Percentiles rank a stretch among this genome's conserved stretches.
Conservation (phyloP, 1,140 invertebrate species). For the Lysiphlebus fabarum region DNA sequence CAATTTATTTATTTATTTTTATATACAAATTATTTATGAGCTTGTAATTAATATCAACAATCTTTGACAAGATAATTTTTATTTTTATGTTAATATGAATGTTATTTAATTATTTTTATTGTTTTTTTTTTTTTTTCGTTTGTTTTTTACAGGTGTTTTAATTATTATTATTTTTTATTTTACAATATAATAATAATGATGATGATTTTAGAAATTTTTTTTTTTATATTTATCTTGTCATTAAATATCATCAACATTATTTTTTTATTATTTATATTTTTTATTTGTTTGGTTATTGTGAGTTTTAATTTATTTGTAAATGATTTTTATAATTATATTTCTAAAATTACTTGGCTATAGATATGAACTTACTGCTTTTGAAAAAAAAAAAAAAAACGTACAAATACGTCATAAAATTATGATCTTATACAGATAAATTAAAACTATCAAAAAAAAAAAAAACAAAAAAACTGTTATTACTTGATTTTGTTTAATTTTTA, state of each 20-base stretch:
- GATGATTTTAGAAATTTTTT: constrained; percentile 25
- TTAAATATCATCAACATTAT: constrained; percentile 17
- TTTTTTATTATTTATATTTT: constrained; percentile 25
- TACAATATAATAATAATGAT: too few species aligned
- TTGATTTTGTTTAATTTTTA: constrained; percentile 5
- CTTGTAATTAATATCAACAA: constrained; percentile 17
- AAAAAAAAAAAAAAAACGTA: constrained; percentile 39
- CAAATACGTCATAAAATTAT: constrained; percentile 40
- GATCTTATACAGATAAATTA: constrained; percentile 49
- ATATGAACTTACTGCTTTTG: constrained; percentile 35
- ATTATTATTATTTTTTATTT: constrained; percentile 27
- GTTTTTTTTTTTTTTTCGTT: constrained; percentile 29
- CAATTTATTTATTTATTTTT: not conserved
- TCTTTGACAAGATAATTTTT: constrained; percentile 28
- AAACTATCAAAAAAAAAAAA: constrained; percentile 29
- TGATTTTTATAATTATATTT: constrained; percentile 25
- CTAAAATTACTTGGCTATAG: constrained; percentile 22
- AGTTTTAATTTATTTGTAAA: constrained; percentile 47
- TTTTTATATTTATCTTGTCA: constrained; percentile 14
- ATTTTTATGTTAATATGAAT: constrained; percentile 11
- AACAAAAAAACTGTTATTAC: constrained; percentile 38
- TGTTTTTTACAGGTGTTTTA: constrained; percentile 38
- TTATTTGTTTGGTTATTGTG: constrained; percentile 31
- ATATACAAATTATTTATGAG: not conserved
- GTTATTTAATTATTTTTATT: constrained; percentile 15